Evolutionary conservation across 2,113 vertebrate genomes (phyloP), one percentile per base, ranked within the genome.

Genomic region (Corapipo altera): DNA sequence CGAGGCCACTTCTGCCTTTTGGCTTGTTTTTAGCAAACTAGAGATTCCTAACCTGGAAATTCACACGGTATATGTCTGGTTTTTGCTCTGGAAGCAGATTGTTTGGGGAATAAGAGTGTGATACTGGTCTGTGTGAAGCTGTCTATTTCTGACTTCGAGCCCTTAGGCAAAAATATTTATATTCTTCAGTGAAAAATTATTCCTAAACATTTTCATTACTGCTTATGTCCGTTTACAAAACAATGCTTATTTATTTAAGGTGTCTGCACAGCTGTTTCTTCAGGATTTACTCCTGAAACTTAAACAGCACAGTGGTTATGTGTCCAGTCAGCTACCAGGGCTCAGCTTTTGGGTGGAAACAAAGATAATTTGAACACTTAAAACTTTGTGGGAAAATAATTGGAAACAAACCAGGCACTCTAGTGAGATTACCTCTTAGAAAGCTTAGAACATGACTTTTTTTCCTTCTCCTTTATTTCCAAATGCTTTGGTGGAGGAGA

Each of bases 11-110:
- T 57, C 58, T 88, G 22, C 46, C 4, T 66, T 72, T 79, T 57
- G 27, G 19, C 6, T 69, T 72, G 26, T 39, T 58, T 75, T 54
- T 35, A 61, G n/a, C 23, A 16, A 62, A 14, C 14, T 21, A 7
- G 70, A 59, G 14, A 2, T 71, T 71, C 57, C 24, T 37, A 4
- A 15, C 3, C 0, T 35, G 15, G 26, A n/a, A 77, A 26, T 6
- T 66, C 5, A 1, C 1, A 2, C 3, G 5, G 9, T 37, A 22
- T 4, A 0, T 2, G 1, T 52, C 1, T 28, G 2, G 2, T 6
- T 71, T 79, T 51, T 52, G 9, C 13, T 64, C 17, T 73, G 74
- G 37, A 35, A 79, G 10, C 10, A 17, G 35, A 20, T 46, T 41
- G 44, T n/a, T 44, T 82, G 37, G 49, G 73, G 75, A 93, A 5